Percentiles rank a stretch among this genome's conserved stretches.
Evolutionary conservation across 2,797 vertebrate genomes (phyloP).

Genomic region (Ciconia nigra): DNA sequence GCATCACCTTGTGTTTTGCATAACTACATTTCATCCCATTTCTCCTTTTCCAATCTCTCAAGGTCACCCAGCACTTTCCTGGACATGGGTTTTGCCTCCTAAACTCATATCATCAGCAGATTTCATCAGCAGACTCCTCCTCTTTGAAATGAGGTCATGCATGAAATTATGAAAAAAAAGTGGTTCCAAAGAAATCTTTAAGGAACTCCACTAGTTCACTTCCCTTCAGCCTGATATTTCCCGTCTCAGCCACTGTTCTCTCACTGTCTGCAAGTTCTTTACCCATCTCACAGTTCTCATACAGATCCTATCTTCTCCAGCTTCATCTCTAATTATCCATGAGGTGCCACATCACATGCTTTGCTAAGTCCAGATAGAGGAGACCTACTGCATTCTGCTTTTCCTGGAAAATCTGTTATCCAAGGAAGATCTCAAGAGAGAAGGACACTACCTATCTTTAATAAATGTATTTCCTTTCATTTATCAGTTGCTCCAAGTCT

Average conservation of each 20-base stretch:
- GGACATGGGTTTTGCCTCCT: neutral
- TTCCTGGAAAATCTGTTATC: neutral
- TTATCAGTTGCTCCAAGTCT: neutral
- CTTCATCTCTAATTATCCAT: neutral
- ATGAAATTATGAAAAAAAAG: neutral
- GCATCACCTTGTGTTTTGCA: neutral
- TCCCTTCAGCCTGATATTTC: neutral
- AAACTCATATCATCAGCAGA: neutral
- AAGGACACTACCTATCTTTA: neutral
- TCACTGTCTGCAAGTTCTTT: neutral
- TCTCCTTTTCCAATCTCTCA: neutral
- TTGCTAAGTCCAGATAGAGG: neutral
- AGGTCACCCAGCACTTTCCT: neutral
- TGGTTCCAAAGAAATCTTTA: neutral
- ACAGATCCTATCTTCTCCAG: neutral
- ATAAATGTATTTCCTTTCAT: neutral
- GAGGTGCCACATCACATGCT: neutral
- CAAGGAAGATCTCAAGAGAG: neutral
- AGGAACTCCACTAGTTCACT: neutral
- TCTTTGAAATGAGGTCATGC: neutral
- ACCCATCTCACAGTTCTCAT: neutral
- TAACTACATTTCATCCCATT: neutral
- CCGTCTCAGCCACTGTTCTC: neutral
- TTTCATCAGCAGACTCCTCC: accelerated
- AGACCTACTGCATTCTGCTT: neutral